These are phyloP conservation scores for Semotilus atromaculatus DNA, from an alignment of 2,797 vertebrate species.

Conservation along the genomic window DNA sequence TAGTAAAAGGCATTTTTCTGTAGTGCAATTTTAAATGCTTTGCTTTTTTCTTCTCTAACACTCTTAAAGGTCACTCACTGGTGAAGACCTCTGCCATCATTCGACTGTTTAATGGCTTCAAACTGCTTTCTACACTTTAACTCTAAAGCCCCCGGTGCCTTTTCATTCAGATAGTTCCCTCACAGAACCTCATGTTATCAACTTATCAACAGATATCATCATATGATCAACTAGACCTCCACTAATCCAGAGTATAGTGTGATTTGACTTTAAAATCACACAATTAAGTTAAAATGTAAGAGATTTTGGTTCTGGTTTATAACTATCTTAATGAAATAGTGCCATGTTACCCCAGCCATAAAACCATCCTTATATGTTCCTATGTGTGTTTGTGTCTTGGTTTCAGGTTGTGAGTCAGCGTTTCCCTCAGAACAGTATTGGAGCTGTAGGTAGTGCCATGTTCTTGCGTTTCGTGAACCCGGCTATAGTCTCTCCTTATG, in stretches of 20 bases:
- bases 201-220: background rate
- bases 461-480: slow-evolving; percentile 98
- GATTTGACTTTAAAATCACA: background rate
- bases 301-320: background rate
- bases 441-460: slow-evolving; percentile 96
- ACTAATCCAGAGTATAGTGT: background rate
- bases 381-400: slow-evolving; percentile 10
- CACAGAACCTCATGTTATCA: slow-evolving; percentile 25
- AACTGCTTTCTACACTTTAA: slow-evolving; percentile 28
- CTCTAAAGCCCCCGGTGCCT: slow-evolving; percentile 6
- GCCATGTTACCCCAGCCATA: background rate
- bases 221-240: background rate
- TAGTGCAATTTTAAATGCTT: slow-evolving; percentile 3
- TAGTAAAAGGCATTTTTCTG: background rate
- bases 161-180: slow-evolving; percentile 12
- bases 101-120: slow-evolving; percentile 22
- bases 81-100: slow-evolving; percentile 4
- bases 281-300: background rate
- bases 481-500: slow-evolving; percentile 95
- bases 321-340: slow-evolving; percentile 9
- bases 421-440: slow-evolving; percentile 98
- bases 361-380: background rate
- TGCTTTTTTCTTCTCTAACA: slow-evolving; percentile 48
- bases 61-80: slow-evolving; percentile 13
- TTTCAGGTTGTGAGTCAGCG: slow-evolving; percentile 94